These are phyloP conservation scores for Drosophila mayri DNA, from an alignment of 1,140 invertebrate genomes.

Conservation along the genomic window DNA sequence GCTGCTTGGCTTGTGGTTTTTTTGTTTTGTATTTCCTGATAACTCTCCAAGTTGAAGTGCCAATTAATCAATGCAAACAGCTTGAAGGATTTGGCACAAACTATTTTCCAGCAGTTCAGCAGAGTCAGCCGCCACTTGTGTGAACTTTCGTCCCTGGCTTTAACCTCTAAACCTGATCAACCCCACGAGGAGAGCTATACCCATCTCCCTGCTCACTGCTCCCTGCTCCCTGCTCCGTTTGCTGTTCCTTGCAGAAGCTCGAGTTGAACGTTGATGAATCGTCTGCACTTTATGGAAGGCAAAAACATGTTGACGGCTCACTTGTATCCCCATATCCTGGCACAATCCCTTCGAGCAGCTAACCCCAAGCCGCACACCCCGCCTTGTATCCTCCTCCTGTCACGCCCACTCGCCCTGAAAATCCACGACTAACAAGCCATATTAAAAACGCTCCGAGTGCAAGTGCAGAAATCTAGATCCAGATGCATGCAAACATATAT, in stretches of 20 bases:
- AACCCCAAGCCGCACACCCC: not conserved
- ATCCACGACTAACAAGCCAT: constrained; percentile 73
- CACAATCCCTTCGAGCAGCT: constrained; percentile 16
- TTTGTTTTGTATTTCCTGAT: not conserved
- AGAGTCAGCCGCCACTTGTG: not conserved
- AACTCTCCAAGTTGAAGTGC: not conserved
- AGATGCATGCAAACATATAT: constrained; percentile 58
- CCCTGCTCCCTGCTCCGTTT: not conserved
- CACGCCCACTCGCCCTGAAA: constrained; percentile 51
- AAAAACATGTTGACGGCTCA: constrained; percentile 72
- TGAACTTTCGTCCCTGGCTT: constrained; percentile 8
- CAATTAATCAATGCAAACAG: constrained; percentile 24
- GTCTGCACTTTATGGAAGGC: constrained; percentile 70
- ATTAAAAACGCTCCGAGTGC: constrained; percentile 69
- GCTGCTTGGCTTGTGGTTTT: not conserved
- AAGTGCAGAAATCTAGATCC: constrained; percentile 40
- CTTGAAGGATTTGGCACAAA: constrained; percentile 1
- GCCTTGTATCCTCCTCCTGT: too few species aligned
- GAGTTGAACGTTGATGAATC: constrained; percentile 74
- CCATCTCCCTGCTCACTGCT: not conserved
- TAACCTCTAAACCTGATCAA: constrained; percentile 22
- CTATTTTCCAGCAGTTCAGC: not conserved
- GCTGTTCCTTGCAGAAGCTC: constrained; percentile 16
- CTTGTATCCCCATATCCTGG: constrained; percentile 45
- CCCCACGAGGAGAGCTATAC: not conserved